phyloP scores from a whole-genome alignment of 2,888 invertebrate species.

The Sphecodes monilicornis region DNA sequence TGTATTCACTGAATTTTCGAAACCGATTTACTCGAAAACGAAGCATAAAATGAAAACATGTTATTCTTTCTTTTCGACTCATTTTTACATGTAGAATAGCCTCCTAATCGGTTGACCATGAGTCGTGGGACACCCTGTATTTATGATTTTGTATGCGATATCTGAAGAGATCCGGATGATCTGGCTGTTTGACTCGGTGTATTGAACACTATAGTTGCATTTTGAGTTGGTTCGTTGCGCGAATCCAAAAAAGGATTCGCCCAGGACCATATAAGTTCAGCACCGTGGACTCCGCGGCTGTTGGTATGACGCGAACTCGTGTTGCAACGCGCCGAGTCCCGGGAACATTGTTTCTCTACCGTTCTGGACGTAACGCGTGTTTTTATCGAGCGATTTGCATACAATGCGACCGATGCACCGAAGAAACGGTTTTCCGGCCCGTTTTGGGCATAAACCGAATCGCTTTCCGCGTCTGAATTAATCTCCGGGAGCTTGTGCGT shows the following conservation, averaged over 20 bases:
- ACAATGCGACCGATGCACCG: conserved; percentile 12
- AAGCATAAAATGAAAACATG: too few species aligned
- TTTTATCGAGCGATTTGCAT: conserved; percentile 32
- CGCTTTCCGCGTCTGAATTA: neutral
- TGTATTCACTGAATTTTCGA: too few species aligned
- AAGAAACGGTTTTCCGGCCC: conserved; percentile 19
- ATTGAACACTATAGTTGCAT: neutral
- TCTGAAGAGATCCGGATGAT: too few species aligned
- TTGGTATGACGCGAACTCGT: conserved; percentile 2
- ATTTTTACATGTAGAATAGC: too few species aligned
- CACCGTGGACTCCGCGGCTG: neutral
- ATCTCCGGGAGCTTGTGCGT: neutral
- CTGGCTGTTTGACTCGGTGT: neutral
- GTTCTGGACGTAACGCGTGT: conserved; percentile 11
- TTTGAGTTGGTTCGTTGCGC: neutral
- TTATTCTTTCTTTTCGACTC: too few species aligned
- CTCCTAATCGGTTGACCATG: too few species aligned
- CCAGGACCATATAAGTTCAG: neutral
- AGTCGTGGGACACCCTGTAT: too few species aligned
- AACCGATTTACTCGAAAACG: too few species aligned
- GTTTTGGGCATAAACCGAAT: conserved; percentile 15
- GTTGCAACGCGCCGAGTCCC: neutral
- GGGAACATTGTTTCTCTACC: conserved; percentile 18
- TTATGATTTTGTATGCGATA: too few species aligned
- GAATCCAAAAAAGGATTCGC: neutral